Evolutionary conservation across 64 coral and sea anemone species (phyloP), one percentile per base, ranked within the genome.

Genomic region (Platygyra sinensis): DNA sequence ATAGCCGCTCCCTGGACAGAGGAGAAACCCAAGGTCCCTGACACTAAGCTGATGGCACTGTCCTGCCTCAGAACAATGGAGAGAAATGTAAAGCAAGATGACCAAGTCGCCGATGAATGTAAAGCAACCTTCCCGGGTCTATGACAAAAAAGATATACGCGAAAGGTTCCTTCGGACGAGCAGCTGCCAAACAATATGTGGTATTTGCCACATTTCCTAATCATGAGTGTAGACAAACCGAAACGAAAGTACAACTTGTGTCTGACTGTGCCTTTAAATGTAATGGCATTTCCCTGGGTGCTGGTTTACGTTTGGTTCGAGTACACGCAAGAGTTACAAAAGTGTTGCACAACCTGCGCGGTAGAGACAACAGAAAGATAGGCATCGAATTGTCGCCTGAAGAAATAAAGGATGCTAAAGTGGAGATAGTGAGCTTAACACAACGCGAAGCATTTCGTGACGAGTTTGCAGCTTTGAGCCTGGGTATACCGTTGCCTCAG

Each of bases 151-250:
- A 57, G 87, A 59, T 88, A 88, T 77, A 18, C 77, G 1, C 13
- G 32, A 31, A 88, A 88, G 22, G 59, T 88, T 28, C 51, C 54
- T 38, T 30, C 28, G 18, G 30, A 52, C 24, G 54, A 33, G 38
- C 29, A 59, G 29, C 50, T n/a, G 25, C 49, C 72, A 54, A 19
- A 4, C 4, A 76, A 36, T 25, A 15, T 24, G 77, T 77, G 51
- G 87, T 88, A 77, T 46, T 62, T 88, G 52, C 87, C 73, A 5
- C 87, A 88, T 39, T 88, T 88, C 29, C 87, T 55, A 1, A 18
- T 88, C 33, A 57, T 88, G 52, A 75, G 87, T 7, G 20, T 73
- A 19, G 33, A 52, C 10, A 87, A 87, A 28, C 51, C 65, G 13
- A 72, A 38, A 38, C 36, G 36, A 38, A 38, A 38, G 36, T 38